These are phyloP conservation scores for Cyclophora albipunctata DNA, from an alignment of 2,888 invertebrate genomes.

Conservation along the genomic window DNA sequence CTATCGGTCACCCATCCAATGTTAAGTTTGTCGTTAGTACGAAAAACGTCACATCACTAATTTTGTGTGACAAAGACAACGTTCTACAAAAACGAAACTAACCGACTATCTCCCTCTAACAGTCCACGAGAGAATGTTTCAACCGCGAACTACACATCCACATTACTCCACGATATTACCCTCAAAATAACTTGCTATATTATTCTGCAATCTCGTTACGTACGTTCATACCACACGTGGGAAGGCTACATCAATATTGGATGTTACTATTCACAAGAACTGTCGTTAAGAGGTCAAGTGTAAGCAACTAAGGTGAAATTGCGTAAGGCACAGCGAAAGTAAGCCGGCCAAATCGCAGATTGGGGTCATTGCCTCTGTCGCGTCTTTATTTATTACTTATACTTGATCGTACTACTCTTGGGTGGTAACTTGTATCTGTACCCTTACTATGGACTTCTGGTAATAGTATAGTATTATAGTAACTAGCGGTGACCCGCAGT, in stretches of 20 bases:
- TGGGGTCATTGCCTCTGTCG: constrained; percentile 68
- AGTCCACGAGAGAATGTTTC: no score
- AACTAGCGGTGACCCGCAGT: no score
- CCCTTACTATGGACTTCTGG: no score
- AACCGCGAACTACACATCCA: no score
- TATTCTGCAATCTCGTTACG: constrained; percentile 23
- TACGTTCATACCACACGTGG: constrained; percentile 7
- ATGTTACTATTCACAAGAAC: constrained; percentile 26
- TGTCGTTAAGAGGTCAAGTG: constrained; percentile 63
- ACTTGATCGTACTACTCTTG: background rate
- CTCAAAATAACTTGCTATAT: constrained; percentile 10
- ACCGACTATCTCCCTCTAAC: no score
- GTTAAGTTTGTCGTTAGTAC: no score
- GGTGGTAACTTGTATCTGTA: background rate
- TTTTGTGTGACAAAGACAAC: no score
- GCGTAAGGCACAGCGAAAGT: constrained; percentile 66
- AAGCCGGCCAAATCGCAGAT: constrained; percentile 58
- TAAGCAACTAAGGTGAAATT: constrained; percentile 68
- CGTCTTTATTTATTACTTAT: constrained; percentile 26
- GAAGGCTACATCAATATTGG: constrained; percentile 19
- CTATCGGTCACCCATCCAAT: no score
- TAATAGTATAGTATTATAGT: no score
- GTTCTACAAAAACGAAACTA: no score
- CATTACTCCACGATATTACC: background rate
- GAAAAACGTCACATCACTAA: no score